A percentile compares a stretch with the other conserved stretches of the same genome.
These are phyloP conservation scores for Proisotoma minuta DNA, from an alignment of 2,888 invertebrate species.

Conservation along the genomic window DNA sequence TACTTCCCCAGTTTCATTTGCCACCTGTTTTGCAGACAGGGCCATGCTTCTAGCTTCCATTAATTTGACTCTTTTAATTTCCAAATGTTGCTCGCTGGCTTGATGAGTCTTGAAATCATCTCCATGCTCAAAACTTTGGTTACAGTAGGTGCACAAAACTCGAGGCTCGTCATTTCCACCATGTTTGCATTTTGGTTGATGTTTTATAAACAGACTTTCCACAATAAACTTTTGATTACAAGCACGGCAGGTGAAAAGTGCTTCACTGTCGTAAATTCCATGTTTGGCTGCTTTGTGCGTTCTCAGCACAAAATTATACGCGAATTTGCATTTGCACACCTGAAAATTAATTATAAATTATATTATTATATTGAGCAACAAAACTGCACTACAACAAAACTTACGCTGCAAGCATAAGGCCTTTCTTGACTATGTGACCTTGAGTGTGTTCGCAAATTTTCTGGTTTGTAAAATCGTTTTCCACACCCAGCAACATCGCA, in stretches of 20 bases:
- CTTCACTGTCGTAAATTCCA: neutral
- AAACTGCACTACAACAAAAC: too few relatives aligned
- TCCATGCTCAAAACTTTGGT: neutral
- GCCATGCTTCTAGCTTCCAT: neutral
- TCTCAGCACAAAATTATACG: neutral
- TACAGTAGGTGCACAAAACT: neutral
- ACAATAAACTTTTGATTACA: neutral
- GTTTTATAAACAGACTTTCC: neutral
- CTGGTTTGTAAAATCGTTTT: neutral
- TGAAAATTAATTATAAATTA: too few relatives aligned
- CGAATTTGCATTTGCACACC: neutral
- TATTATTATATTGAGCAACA: too few relatives aligned
- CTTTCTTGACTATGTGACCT: neutral
- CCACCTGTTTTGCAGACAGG: too few relatives aligned
- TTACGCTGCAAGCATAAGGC: neutral
- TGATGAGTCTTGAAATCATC: neutral
- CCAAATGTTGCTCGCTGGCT: neutral
- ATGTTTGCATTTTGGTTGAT: neutral
- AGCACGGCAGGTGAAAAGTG: neutral
- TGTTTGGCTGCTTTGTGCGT: slow-evolving; percentile 2
- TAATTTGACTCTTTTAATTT: neutral
- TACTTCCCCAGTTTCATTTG: neutral
- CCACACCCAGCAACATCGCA: neutral
- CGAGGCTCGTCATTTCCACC: neutral
- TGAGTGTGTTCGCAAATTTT: neutral